Conservation (phyloP, 2,888 invertebrate genomes). For the Melangyna quadrimaculata region DNA sequence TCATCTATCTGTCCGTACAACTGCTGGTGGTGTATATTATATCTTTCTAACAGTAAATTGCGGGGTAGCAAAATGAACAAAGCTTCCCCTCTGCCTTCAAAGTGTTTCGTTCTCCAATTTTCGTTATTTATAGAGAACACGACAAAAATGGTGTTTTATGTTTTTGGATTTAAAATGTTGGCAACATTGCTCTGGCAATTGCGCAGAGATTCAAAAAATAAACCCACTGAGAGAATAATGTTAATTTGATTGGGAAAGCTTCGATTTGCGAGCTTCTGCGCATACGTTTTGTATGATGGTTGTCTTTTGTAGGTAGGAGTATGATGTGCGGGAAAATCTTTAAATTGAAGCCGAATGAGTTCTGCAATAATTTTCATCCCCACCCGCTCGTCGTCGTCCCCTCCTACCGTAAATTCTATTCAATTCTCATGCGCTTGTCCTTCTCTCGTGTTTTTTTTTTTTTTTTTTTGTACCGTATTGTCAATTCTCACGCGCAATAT, state of each 20-base stretch:
- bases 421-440: slow-evolving; percentile 39
- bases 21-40: neutral
- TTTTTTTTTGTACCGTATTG: neutral
- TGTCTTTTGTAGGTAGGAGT: neutral
- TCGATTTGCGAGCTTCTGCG: slow-evolving; percentile 44
- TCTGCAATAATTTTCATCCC: slow-evolving; percentile 47
- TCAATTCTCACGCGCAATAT: neutral
- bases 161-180: slow-evolving; percentile 37
- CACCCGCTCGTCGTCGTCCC: neutral
- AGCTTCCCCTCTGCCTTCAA: slow-evolving; percentile 39
- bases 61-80: slow-evolving; percentile 65
- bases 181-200: slow-evolving; percentile 48
- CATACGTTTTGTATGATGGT: neutral
- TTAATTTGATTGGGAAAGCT: slow-evolving; percentile 65
- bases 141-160: neutral
- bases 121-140: neutral
- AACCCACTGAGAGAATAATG: slow-evolving; percentile 39
- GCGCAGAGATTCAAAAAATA: slow-evolving; percentile 22
- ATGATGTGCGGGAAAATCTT: slow-evolving; percentile 9
- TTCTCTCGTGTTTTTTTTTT: neutral
- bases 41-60: slow-evolving; percentile 9
- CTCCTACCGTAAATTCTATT: neutral
- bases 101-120: slow-evolving; percentile 17
- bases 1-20: no score
- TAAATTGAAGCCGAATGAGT: slow-evolving; percentile 25